Conservation (phyloP, 2,888 invertebrate species). For the Carabus problematicus region DNA sequence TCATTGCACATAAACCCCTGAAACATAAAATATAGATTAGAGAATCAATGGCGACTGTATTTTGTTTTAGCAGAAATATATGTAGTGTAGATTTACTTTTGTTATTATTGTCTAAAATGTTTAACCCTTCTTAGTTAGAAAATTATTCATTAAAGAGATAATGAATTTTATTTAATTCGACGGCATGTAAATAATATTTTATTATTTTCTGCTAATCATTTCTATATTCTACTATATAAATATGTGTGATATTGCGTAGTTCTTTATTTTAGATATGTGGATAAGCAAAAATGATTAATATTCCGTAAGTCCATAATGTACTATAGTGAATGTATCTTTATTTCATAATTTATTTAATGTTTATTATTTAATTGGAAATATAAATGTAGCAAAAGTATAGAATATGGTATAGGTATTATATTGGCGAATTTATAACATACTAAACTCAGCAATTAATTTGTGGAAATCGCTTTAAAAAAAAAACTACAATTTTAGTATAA, state of each 20-base stretch:
- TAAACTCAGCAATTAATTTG: too few relatives aligned
- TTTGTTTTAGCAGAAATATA: background rate
- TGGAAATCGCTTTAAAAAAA: background rate
- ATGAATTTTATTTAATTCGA: too few relatives aligned
- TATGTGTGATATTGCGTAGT: too few relatives aligned
- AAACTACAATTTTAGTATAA: background rate
- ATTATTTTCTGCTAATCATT: too few relatives aligned
- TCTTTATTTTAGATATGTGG: too few relatives aligned
- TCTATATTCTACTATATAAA: too few relatives aligned
- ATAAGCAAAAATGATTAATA: too few relatives aligned
- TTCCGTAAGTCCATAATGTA: background rate
- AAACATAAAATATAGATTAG: conserved; percentile 6
- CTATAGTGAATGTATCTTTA: background rate
- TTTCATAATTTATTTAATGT: conserved; percentile 3
- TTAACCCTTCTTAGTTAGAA: background rate
- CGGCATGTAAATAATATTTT: too few relatives aligned
- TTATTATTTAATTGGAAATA: conserved; percentile 18
- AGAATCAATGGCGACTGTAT: background rate
- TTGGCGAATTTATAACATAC: background rate
- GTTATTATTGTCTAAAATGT: conserved; percentile 10
- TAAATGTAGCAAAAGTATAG: conserved; percentile 35
- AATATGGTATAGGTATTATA: conserved; percentile 13
- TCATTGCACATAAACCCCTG: conserved; percentile 1
- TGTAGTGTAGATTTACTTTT: background rate
- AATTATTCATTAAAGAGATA: too few relatives aligned